Percentiles rank a stretch among this genome's conserved stretches.
phyloP scores from a whole-genome alignment of 1,140 invertebrate genomes.

The Lasioglossum baleicum region DNA sequence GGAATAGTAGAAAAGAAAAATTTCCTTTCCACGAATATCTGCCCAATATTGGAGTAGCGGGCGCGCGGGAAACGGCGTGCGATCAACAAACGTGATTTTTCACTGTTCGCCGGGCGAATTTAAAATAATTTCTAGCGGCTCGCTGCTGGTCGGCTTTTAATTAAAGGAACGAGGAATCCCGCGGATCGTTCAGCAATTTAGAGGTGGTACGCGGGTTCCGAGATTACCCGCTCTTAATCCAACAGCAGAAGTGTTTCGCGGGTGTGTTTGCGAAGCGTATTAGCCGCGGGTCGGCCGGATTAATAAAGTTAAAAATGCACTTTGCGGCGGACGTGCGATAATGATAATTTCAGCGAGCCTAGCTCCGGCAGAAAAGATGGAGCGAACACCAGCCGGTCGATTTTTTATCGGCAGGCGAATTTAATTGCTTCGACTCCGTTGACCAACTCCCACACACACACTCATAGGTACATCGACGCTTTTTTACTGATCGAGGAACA shows the following conservation, averaged over 20 bases:
- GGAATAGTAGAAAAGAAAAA: no score
- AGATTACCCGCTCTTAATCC: slow-evolving; percentile 21
- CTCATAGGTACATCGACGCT: no score
- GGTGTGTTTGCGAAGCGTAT: slow-evolving; percentile 31
- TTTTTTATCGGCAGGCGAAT: neutral
- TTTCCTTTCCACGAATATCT: no score
- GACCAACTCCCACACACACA: neutral
- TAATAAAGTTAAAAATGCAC: slow-evolving; percentile 42
- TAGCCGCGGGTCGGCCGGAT: slow-evolving; percentile 5
- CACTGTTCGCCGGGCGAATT: neutral
- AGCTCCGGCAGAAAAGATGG: neutral
- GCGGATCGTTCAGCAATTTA: slow-evolving; percentile 8
- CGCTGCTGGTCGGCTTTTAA: neutral
- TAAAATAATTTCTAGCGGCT: neutral
- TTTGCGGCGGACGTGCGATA: slow-evolving; percentile 25
- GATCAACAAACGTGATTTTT: neutral
- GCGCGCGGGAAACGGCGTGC: no score
- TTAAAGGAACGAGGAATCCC: slow-evolving; percentile 15
- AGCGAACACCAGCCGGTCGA: neutral
- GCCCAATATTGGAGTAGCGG: no score
- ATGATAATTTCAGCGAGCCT: slow-evolving; percentile 20
- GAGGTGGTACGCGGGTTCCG: neutral
- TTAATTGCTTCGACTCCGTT: neutral
- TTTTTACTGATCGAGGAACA: no score
- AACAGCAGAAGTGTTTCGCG: slow-evolving; percentile 12